Percentiles rank a stretch among this genome's conserved stretches.
Conservation (phyloP, 2,888 invertebrate species). For the Oligia latruncula region DNA sequence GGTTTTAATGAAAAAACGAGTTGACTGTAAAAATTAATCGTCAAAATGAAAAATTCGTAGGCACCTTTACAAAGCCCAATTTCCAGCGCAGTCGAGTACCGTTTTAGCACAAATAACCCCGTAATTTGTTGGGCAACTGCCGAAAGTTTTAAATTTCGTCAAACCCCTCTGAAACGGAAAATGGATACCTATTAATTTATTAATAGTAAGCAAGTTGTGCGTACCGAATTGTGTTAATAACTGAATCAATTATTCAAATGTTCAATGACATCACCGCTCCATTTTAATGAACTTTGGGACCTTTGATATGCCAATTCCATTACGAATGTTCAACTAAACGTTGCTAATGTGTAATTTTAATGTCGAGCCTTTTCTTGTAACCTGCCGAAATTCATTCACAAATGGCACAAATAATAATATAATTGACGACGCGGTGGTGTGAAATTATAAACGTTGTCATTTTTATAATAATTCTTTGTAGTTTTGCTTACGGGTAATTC, state of each 20-base stretch:
- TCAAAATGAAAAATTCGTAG: constrained; percentile 18
- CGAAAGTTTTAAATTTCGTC: constrained; percentile 54
- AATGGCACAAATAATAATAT: neutral
- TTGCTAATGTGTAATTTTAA: constrained; percentile 16
- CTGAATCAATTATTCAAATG: constrained; percentile 55
- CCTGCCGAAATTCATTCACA: neutral
- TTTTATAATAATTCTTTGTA: too few species aligned
- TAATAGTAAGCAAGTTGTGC: constrained; percentile 39
- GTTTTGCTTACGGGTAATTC: neutral
- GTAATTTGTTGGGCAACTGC: constrained; percentile 47
- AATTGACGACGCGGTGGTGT: neutral
- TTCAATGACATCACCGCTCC: constrained; percentile 42
- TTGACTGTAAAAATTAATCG: neutral
- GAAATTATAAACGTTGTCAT: too few species aligned
- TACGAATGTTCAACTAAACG: constrained; percentile 31
- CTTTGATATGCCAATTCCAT: constrained; percentile 21
- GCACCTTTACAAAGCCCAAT: constrained; percentile 25
- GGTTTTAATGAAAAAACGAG: constrained; percentile 18
- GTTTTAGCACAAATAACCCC: constrained; percentile 47
- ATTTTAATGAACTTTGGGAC: constrained; percentile 40
- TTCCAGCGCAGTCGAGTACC: constrained; percentile 11
- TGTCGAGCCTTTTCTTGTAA: neutral
- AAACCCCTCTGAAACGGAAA: constrained; percentile 41
- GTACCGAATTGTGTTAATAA: constrained; percentile 37
- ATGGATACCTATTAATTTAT: constrained; percentile 45